Conservation (phyloP, 2,113 vertebrate genomes). For the Ranitomeya variabilis region DNA sequence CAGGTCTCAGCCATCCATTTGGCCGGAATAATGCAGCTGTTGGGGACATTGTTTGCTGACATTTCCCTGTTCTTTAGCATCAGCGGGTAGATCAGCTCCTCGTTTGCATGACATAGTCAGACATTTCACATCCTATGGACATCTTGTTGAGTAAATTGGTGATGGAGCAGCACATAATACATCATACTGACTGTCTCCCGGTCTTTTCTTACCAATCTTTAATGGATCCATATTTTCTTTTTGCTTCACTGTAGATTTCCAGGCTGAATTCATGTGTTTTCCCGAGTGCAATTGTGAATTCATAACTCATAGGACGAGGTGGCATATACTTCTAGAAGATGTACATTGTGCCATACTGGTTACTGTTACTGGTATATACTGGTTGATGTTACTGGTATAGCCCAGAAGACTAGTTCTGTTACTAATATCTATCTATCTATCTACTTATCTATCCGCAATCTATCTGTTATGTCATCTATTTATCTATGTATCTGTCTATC, state of each 20-base stretch:
- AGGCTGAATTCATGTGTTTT: neutral
- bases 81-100: neutral
- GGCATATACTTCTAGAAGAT: no score
- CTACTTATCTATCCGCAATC: no score
- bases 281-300: no score
- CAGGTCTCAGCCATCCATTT: neutral
- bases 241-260: neutral
- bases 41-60: neutral
- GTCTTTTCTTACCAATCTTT: conserved; percentile 31
- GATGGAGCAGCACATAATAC: conserved; percentile 10
- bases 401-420: no score
- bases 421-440: no score
- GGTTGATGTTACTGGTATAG: no score
- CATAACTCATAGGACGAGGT: neutral
- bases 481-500: no score
- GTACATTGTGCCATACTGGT: no score
- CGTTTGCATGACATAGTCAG: neutral
- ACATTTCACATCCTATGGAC: conserved; percentile 24
- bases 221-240: conserved; percentile 8
- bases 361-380: no score
- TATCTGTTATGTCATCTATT: no score
- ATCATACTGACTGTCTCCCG: conserved; percentile 30
- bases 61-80: neutral
- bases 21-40: neutral
- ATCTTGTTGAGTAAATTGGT: conserved; percentile 13